Percentiles rank a stretch among this genome's conserved stretches.
Conservation (phyloP, 2,888 invertebrate species). For the Philaethria dido region DNA sequence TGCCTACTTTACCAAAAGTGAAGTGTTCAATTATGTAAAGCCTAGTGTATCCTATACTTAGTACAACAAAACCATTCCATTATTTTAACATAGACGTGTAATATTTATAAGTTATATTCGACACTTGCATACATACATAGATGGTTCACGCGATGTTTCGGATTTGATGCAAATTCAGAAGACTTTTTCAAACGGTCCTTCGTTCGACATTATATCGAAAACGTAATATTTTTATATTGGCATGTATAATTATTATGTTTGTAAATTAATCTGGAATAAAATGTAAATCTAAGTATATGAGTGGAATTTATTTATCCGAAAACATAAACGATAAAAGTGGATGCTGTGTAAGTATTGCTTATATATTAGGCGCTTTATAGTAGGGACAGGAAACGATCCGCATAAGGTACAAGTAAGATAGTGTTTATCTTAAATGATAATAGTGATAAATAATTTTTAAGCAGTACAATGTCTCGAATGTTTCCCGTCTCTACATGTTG, state of each 20-base stretch:
- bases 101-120: conserved; percentile 42
- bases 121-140: neutral
- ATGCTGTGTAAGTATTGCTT: conserved; percentile 65
- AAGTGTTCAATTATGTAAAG: conserved; percentile 63
- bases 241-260: conserved; percentile 69
- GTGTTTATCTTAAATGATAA: conserved; percentile 47
- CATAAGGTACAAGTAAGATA: conserved; percentile 58
- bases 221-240: conserved; percentile 78
- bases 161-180: conserved; percentile 14
- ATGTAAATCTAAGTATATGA: conserved; percentile 69
- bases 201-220: conserved; percentile 45
- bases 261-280: conserved; percentile 71
- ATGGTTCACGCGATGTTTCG: conserved; percentile 1
- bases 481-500: conserved; percentile 82
- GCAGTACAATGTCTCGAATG: conserved; percentile 61
- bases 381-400: conserved; percentile 82
- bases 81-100: conserved; percentile 46
- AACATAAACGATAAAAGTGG: conserved; percentile 26
- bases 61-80: conserved; percentile 63
- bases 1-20: conserved; percentile 60
- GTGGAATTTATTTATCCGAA: conserved; percentile 52
- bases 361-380: conserved; percentile 56
- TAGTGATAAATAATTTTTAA: conserved; percentile 43
- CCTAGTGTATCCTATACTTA: conserved; percentile 50
- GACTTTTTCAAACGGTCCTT: conserved; percentile 22